Evolutionary conservation across 2,113 vertebrate genomes (phyloP).

Genomic region (Emydocephalus ijimae): DNA sequence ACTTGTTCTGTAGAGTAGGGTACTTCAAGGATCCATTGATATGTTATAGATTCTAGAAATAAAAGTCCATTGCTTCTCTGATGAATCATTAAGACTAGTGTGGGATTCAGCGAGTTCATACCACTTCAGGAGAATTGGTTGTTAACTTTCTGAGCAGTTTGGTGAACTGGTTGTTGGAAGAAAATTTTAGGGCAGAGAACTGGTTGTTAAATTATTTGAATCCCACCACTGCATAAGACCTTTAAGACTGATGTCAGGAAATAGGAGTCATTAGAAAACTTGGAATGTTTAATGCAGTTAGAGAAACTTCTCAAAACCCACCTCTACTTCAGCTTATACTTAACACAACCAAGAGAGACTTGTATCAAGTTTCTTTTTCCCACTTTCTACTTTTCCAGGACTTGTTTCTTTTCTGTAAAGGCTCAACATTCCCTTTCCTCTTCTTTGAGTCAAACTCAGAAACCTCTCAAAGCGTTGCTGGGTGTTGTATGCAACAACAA

Average conservation of each 20-base stretch:
- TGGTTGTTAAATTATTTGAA: no score
- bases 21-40: background rate
- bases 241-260: background rate
- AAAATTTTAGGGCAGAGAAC: no score
- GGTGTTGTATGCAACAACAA: background rate
- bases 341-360: background rate
- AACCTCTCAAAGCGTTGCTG: background rate
- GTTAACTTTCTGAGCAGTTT: no score
- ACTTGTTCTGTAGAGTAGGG: background rate
- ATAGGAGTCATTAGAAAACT: background rate
- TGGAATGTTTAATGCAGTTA: background rate
- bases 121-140: no score
- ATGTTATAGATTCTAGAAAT: background rate
- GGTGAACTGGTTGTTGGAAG: no score
- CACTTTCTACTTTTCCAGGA: background rate
- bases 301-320: background rate
- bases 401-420: background rate
- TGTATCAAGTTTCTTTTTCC: background rate
- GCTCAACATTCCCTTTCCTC: background rate
- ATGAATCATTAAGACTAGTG: background rate
- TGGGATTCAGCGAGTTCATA: no score
- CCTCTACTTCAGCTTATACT: background rate
- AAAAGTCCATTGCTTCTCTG: background rate
- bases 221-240: no score
- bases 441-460: background rate